phyloP scores from a whole-genome alignment of 2,888 invertebrate genomes.

The Ennomos quercinarius region DNA sequence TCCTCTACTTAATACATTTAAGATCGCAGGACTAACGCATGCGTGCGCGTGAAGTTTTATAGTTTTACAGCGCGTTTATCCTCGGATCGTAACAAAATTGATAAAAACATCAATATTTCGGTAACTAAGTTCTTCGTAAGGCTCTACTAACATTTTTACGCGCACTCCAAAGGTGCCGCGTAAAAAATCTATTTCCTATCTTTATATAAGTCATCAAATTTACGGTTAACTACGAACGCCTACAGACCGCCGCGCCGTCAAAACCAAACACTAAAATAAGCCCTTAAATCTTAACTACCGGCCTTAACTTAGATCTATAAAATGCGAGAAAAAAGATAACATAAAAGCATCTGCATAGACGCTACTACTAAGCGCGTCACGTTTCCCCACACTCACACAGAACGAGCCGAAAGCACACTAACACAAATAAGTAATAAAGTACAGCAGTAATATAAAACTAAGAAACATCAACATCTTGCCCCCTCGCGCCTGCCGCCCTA shows the following conservation, averaged over 20 bases:
- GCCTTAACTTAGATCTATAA: conserved; percentile 46
- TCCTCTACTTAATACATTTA: no score
- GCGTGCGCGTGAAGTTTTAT: no score
- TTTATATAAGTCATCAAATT: conserved; percentile 45
- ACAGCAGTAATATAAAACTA: conserved; percentile 85
- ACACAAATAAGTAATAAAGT: conserved; percentile 85
- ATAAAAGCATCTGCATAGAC: conserved; percentile 75
- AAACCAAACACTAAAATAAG: conserved; percentile 44
- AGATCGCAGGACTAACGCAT: no score
- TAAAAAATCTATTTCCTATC: conserved; percentile 46
- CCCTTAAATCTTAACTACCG: conserved; percentile 46
- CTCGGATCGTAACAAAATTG: background rate
- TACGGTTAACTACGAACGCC: conserved; percentile 42
- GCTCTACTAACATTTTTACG: conserved; percentile 18
- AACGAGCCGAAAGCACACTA: conserved; percentile 63
- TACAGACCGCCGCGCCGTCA: conserved; percentile 36
- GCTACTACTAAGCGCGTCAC: conserved; percentile 51
- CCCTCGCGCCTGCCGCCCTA: conserved; percentile 51
- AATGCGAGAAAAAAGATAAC: conserved; percentile 45
- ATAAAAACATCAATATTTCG: conserved; percentile 4
- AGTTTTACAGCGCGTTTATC: background rate
- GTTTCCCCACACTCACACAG: conserved; percentile 59
- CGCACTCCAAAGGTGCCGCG: conserved; percentile 30
- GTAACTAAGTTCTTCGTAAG: conserved; percentile 14
- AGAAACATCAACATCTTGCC: conserved; percentile 85